phyloP scores from a whole-genome alignment of 2,113 vertebrate species.

The Malurus alboscapulatus region DNA sequence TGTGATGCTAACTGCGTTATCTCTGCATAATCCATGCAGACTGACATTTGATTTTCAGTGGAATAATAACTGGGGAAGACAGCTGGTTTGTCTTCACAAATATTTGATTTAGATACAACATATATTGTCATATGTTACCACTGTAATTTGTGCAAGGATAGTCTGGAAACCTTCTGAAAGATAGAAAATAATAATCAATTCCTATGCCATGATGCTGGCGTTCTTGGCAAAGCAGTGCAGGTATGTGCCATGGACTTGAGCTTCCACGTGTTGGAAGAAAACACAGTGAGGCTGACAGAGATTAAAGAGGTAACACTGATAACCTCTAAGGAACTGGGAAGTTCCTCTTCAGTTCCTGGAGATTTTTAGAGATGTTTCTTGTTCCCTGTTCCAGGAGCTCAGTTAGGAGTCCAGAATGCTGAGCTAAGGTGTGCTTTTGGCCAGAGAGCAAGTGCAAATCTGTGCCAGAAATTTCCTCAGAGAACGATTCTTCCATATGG shows the following conservation, averaged over 20 bases:
- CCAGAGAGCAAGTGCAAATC: neutral
- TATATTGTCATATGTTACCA: neutral
- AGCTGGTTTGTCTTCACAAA: neutral
- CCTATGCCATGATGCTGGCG: neutral
- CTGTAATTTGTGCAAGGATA: neutral
- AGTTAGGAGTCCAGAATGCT: neutral
- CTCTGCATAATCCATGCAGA: neutral
- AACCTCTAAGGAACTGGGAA: neutral
- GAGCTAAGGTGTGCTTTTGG: neutral
- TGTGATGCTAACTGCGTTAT: neutral
- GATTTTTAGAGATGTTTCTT: neutral
- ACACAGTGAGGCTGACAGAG: neutral
- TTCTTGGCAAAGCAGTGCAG: neutral
- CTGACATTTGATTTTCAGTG: neutral
- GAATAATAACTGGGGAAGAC: neutral
- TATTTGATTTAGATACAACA: neutral
- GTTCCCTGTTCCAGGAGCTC: neutral
- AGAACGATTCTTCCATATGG: neutral
- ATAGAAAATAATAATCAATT: neutral
- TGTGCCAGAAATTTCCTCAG: neutral
- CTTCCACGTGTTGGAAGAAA: neutral
- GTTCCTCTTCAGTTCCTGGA: neutral
- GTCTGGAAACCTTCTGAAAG: neutral
- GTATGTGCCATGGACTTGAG: neutral
- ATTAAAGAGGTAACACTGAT: neutral